Conservation (phyloP, 1,140 invertebrate species). For the Pogonus chalceus region DNA sequence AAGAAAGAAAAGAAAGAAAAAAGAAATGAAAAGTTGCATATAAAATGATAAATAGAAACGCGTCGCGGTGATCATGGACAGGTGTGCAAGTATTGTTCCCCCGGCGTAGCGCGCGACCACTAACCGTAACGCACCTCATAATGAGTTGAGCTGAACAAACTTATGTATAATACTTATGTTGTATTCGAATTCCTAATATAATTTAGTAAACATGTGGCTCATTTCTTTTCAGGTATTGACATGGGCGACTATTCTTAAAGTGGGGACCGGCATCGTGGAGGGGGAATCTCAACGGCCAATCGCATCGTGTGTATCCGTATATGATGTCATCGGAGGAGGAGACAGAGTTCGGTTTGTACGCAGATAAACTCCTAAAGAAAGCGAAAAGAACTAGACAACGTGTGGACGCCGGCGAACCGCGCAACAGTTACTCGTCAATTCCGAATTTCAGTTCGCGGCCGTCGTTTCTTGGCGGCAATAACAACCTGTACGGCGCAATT, state of each 20-base stretch:
- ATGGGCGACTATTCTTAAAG: slow-evolving; percentile 39
- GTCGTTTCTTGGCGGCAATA: slow-evolving; percentile 68
- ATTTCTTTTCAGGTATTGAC: slow-evolving; percentile 35
- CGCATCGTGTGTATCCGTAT: slow-evolving; percentile 53
- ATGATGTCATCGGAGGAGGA: slow-evolving; percentile 94
- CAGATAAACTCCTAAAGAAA: slow-evolving; percentile 82
- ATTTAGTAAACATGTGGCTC: not conserved
- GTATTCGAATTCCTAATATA: too few relatives aligned
- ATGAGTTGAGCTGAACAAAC: too few relatives aligned
- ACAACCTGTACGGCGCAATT: slow-evolving; percentile 63
- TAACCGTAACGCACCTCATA: too few relatives aligned
- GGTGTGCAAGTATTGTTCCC: too few relatives aligned
- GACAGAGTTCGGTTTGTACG: slow-evolving; percentile 76
- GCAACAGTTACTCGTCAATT: slow-evolving; percentile 83
- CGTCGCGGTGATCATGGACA: too few relatives aligned
- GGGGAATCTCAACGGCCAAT: slow-evolving; percentile 47
- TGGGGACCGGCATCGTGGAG: slow-evolving; percentile 33
- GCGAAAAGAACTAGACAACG: slow-evolving; percentile 82
- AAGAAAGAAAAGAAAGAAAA: too few relatives aligned
- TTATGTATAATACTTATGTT: too few relatives aligned
- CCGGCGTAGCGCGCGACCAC: too few relatives aligned
- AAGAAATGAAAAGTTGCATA: too few relatives aligned
- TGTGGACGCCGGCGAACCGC: slow-evolving; percentile 87
- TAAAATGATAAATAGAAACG: too few relatives aligned
- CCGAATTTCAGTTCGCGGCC: slow-evolving; percentile 76